phyloP scores from a whole-genome alignment of 37 sponge, comb jelly and placozoan genomes.

The Mnemiopsis leidyi region DNA sequence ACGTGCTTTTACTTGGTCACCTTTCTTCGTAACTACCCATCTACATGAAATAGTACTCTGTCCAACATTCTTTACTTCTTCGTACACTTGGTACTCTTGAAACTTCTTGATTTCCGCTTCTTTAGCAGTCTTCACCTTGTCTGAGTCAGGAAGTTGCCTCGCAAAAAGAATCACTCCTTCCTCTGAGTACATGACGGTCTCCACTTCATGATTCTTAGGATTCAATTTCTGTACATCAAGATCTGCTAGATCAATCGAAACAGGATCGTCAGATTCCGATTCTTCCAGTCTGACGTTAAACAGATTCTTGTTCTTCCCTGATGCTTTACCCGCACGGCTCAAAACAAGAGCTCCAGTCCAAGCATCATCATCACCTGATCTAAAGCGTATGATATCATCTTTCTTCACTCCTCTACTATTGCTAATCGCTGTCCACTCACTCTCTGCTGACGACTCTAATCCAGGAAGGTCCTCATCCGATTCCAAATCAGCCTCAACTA shows the following conservation, averaged over 20 bases:
- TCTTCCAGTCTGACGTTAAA: background rate
- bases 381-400: background rate
- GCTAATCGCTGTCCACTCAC: background rate
- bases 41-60: background rate
- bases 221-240: background rate
- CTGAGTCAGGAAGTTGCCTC: background rate
- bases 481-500: background rate
- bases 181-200: background rate
- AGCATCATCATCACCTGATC: background rate
- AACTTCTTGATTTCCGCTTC: background rate
- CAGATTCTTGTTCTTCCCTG: background rate
- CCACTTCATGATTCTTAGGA: background rate
- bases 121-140: background rate
- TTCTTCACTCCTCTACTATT: background rate
- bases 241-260: background rate
- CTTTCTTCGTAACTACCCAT: background rate
- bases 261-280: background rate
- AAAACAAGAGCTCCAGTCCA: background rate
- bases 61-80: conserved; percentile 14
- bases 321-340: background rate
- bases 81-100: background rate
- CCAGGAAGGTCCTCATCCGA: background rate
- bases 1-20: background rate
- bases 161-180: background rate
- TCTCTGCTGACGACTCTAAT: background rate